Percentiles rank a stretch among this genome's conserved stretches.
These are phyloP conservation scores for Salmo trutta DNA, from an alignment of 2,797 vertebrate species.

Conservation along the genomic window DNA sequence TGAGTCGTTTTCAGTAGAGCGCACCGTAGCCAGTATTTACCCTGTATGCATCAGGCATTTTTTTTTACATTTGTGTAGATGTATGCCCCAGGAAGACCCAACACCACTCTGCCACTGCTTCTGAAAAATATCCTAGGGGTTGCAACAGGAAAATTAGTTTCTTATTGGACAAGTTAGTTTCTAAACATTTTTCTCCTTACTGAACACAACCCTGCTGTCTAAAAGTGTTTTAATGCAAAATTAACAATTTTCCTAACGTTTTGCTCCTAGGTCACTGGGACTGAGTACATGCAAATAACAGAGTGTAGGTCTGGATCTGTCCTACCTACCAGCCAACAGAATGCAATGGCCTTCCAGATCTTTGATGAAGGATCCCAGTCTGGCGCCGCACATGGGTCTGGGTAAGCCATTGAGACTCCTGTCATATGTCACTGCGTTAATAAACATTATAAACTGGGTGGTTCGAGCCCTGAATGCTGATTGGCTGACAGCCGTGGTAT, in stretches of 20 bases:
- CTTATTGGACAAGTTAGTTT: background rate
- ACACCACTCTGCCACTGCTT: too few relatives aligned
- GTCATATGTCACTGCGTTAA: background rate
- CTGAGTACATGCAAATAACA: background rate
- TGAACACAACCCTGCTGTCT: background rate
- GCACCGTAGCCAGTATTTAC: background rate
- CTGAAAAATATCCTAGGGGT: too few relatives aligned
- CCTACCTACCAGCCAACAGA: background rate
- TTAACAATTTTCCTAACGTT: background rate
- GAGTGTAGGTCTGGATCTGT: background rate
- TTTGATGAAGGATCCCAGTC: constrained; percentile 32
- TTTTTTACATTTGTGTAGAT: too few relatives aligned
- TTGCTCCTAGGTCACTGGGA: background rate
- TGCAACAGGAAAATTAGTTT: background rate
- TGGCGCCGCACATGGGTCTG: constrained; percentile 14
- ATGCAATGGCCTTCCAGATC: constrained; percentile 27
- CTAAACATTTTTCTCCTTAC: background rate
- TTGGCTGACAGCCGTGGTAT: too few relatives aligned
- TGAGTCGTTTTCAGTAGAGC: background rate
- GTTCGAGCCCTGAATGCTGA: too few relatives aligned
- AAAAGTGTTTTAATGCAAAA: background rate
- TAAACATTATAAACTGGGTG: background rate
- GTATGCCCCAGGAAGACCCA: too few relatives aligned
- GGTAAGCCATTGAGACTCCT: constrained; percentile 35
- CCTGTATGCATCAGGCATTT: too few relatives aligned